Base-by-base conservation (phyloP, 2,113 vertebrate species). In the Cyphomyrus plagiostoma region DNA sequence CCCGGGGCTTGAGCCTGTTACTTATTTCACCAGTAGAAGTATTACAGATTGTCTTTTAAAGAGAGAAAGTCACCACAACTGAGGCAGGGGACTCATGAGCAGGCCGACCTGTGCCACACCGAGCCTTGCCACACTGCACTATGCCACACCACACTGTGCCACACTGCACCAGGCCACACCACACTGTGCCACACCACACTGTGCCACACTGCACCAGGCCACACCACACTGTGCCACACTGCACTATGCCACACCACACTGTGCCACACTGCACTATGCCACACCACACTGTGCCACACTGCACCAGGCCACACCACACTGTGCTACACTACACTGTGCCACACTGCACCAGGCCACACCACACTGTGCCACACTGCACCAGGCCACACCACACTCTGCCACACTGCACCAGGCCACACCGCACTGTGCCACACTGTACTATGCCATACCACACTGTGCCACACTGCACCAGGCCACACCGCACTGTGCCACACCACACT, bases 71-170 rank as follows among this genome's bases (percentile, higher is more conserved):
- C 8, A 84, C 11, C 13, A 52, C 49, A 35, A 11, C 13, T 39
- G 42, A 62, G 92, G 93, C 91, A 91, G 88, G 93, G 94, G 93
- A 94, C 92, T 90, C 88, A 93, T 93, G 94, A 93, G 94, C 94
- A 95, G 94, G 94, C 93, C 21, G 1, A 6, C 8, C 56, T 19
- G 19, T 93, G 93, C 93, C 92, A 19, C 53, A 19, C 92, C 94
- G 92, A 86, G 91, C 92, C 89, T 1, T 17, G 3, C 52, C 15
- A 17, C 93, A 93, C 93, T 92, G 3, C 52, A 21, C 92, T 94
- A 91, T 87, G 92, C 92, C 90, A 92, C 89, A 15, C 49, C 1
- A 3, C 2, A 3, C 49, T 7, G 0, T 93, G 93, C 93, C 92
- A 56, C 53, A 56, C 92, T 94, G 92, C 46, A 9, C 46, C 46